Conservation (phyloP, 2,797 vertebrate genomes). For the Psittacula echo region DNA sequence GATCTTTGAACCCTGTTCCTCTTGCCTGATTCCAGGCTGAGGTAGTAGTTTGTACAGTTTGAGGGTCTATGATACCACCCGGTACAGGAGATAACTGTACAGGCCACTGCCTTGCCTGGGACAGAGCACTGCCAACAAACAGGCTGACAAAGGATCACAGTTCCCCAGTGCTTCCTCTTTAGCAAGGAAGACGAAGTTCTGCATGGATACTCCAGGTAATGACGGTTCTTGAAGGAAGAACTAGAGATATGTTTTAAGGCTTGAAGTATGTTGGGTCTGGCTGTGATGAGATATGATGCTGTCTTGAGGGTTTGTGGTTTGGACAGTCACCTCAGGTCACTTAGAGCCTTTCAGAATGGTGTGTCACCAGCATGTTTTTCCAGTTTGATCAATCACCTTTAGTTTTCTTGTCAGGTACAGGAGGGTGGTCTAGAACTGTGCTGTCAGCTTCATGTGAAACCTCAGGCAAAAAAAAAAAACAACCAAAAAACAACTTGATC, state of each 20-base stretch:
- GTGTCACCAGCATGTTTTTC: neutral
- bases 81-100: conserved; percentile 99
- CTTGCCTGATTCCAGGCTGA: conserved; percentile 92
- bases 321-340: neutral
- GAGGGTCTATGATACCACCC: conserved; percentile 99
- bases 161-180: neutral
- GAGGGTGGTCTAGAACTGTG: neutral
- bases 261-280: neutral
- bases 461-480: neutral
- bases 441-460: neutral
- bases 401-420: neutral
- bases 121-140: conserved; percentile 78
- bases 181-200: conserved; percentile 48
- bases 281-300: neutral
- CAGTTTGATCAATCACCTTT: neutral
- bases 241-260: neutral
- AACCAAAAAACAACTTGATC: neutral
- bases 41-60: conserved; percentile 99
- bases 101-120: conserved; percentile 99
- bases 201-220: conserved; percentile 72
- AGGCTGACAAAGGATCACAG: neutral
- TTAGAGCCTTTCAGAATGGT: neutral
- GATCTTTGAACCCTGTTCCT: conserved; percentile 19
- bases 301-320: neutral
- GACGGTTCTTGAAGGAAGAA: neutral